These are phyloP conservation scores for Apostichopus californicus DNA, from an alignment of 35 echinoderm and acorn worm species.

Conservation along the genomic window DNA sequence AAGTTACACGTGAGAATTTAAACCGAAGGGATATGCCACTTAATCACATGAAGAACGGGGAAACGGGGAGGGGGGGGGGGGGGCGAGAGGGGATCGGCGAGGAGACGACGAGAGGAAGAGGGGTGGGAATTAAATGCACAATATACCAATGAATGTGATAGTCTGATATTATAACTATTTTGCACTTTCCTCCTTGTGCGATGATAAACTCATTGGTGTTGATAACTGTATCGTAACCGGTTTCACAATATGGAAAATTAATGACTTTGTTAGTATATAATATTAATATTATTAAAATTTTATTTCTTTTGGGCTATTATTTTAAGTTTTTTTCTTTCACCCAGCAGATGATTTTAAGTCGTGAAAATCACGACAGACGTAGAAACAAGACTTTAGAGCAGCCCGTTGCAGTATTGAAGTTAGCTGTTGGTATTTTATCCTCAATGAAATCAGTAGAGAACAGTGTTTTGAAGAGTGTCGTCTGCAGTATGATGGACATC, in stretches of 20 bases:
- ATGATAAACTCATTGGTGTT: too few relatives aligned
- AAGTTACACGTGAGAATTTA: not conserved
- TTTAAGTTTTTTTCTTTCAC: not conserved
- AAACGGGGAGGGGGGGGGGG: not conserved
- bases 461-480: not conserved
- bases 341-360: slow-evolving; percentile 35
- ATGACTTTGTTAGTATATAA: too few relatives aligned
- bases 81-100: not conserved
- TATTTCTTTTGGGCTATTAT: too few relatives aligned
- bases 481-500: slow-evolving; percentile 21
- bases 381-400: slow-evolving; percentile 33
- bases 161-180: too few relatives aligned
- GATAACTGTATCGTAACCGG: not conserved
- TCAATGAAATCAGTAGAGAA: not conserved
- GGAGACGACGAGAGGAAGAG: too few relatives aligned
- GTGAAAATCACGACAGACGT: slow-evolving; percentile 29
- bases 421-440: slow-evolving; percentile 38
- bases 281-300: too few relatives aligned
- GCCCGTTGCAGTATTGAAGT: slow-evolving; percentile 40
- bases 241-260: not conserved
- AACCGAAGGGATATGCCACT: not conserved
- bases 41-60: too few relatives aligned
- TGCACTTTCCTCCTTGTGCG: not conserved
- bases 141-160: too few relatives aligned
- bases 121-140: too few relatives aligned